Percentiles rank a stretch among this genome's conserved stretches.
Evolutionary conservation across 2,797 vertebrate genomes (phyloP).

Genomic region (Malacoraja senta): DNA sequence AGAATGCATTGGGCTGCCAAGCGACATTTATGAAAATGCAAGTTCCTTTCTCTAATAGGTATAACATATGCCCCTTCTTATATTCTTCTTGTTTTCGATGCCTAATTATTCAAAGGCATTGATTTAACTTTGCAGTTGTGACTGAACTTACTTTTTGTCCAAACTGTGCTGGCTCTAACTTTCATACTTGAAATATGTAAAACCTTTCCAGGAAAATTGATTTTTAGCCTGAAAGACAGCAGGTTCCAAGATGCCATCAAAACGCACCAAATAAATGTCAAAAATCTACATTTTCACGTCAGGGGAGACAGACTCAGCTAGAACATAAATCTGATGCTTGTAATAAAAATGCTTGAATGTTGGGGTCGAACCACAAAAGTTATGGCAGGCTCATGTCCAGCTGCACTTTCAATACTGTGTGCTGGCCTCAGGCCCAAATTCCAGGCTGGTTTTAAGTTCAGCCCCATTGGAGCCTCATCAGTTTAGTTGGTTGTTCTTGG

Average conservation of each 20-base stretch:
- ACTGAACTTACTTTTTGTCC: neutral
- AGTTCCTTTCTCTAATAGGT: neutral
- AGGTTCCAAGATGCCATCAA: neutral
- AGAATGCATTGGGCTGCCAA: neutral
- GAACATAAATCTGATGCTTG: neutral
- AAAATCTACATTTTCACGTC: conserved; percentile 7
- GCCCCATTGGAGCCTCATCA: neutral
- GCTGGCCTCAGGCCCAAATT: neutral
- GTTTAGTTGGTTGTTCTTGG: neutral
- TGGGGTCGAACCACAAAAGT: neutral
- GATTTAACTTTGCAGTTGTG: neutral
- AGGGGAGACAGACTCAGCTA: neutral
- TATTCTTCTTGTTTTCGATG: conserved; percentile 2
- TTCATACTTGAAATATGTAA: conserved; percentile 14
- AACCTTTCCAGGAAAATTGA: conserved; percentile 16
- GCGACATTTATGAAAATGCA: neutral
- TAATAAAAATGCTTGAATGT: neutral
- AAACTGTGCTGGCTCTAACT: neutral
- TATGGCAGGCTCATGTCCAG: conserved; percentile 17
- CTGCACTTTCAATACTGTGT: neutral
- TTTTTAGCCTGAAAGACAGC: neutral
- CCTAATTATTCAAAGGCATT: neutral
- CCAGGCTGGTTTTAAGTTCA: conserved; percentile 28
- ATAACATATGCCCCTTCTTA: neutral
- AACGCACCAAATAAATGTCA: conserved; percentile 4